phyloP scores from a whole-genome alignment of 2,113 vertebrate genomes.

The Percina caprodes region DNA sequence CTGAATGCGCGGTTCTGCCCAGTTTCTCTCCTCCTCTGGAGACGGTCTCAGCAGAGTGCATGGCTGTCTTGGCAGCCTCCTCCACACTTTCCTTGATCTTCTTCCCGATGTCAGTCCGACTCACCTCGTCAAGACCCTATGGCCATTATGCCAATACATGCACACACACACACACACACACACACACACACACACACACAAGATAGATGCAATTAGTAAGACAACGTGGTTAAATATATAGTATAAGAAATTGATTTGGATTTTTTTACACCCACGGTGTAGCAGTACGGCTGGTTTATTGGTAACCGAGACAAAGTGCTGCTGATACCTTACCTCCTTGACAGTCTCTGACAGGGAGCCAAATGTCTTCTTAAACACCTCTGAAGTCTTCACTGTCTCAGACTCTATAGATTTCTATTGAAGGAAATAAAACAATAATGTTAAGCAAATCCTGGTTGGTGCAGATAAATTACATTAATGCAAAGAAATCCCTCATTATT shows the following conservation, averaged over 20 bases:
- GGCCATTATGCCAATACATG: not conserved
- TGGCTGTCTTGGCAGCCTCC: constrained; percentile 90
- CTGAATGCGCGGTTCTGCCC: constrained; percentile 89
- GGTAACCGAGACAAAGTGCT: not conserved
- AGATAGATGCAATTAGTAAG: not conserved
- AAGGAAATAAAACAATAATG: not conserved
- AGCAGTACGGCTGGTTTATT: not conserved
- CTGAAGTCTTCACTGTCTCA: constrained; percentile 93
- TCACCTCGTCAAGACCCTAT: constrained; percentile 92
- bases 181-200: too few relatives aligned
- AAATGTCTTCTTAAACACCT: constrained; percentile 92
- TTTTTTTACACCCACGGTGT: not conserved
- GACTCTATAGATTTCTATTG: constrained; percentile 94
- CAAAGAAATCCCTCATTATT: not conserved
- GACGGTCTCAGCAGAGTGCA: constrained; percentile 90
- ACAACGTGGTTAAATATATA: not conserved
- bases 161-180: too few relatives aligned
- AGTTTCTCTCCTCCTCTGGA: constrained; percentile 92
- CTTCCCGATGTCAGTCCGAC: constrained; percentile 90
- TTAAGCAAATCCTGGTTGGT: not conserved
- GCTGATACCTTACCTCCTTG: constrained; percentile 87
- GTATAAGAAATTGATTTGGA: too few relatives aligned
- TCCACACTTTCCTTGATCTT: constrained; percentile 94
- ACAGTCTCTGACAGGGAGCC: constrained; percentile 89
- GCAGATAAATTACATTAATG: not conserved